A percentile compares a stretch with the other conserved stretches of the same genome.
These are phyloP conservation scores for Polyommatus iphigenia DNA, from an alignment of 2,888 invertebrate genomes.

Conservation along the genomic window DNA sequence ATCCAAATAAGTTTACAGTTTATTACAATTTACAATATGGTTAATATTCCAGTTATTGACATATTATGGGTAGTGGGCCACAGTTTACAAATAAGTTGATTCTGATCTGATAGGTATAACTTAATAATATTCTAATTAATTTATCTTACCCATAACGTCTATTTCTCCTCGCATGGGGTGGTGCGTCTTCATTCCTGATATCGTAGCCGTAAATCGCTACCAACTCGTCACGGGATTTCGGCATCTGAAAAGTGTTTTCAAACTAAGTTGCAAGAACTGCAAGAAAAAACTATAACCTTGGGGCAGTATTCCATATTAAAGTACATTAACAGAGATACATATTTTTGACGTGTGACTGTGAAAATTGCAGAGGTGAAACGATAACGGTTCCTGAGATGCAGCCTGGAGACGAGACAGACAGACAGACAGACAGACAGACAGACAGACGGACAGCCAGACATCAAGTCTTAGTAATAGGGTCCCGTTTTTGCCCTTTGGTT, in stretches of 20 bases:
- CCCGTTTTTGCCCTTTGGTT: no score
- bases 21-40: slow-evolving; percentile 3
- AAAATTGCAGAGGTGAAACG: no score
- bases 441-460: no score
- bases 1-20: neutral
- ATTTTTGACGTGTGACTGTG: no score
- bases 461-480: no score
- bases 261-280: neutral
- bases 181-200: slow-evolving; percentile 94
- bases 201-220: slow-evolving; percentile 95
- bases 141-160: slow-evolving; percentile 89
- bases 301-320: neutral
- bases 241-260: slow-evolving; percentile 81
- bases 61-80: no score
- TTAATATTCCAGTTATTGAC: neutral
- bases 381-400: no score
- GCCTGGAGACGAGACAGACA: no score
- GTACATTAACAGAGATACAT: no score
- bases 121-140: neutral
- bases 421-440: no score
- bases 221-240: slow-evolving; percentile 92
- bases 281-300: neutral
- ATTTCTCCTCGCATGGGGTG: slow-evolving; percentile 91
- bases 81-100: no score
- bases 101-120: neutral